A percentile compares a stretch with the other conserved stretches of the same genome.
phyloP scores from a whole-genome alignment of 2,113 vertebrate genomes.

The Cavia aperea region DNA sequence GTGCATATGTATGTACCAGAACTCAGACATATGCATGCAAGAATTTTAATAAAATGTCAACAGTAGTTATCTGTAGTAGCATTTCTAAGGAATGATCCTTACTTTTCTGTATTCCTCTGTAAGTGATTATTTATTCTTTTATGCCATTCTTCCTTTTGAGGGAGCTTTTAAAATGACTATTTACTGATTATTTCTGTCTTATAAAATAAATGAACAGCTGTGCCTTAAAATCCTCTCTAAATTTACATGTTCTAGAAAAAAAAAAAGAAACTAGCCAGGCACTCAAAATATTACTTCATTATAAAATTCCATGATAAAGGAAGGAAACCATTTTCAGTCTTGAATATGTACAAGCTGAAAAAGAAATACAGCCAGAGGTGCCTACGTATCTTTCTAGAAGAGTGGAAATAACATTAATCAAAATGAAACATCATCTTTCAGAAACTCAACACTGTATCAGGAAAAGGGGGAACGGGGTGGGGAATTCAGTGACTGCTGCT shows the following conservation, averaged over 20 bases:
- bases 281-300: slow-evolving; percentile 57
- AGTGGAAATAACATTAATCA: slow-evolving; percentile 32
- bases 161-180: slow-evolving; percentile 19
- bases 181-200: slow-evolving; percentile 39
- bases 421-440: slow-evolving; percentile 3
- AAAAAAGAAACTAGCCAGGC: slow-evolving; percentile 18
- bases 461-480: not conserved
- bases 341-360: slow-evolving; percentile 29
- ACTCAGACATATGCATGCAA: not conserved
- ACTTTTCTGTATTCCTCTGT: not conserved
- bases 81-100: not conserved
- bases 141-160: not conserved
- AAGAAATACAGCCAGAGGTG: slow-evolving; percentile 7
- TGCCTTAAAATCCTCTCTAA: slow-evolving; percentile 33
- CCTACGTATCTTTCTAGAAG: slow-evolving; percentile 29
- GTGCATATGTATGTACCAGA: not conserved
- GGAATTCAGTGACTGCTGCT: too few species aligned
- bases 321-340: slow-evolving; percentile 33
- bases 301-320: slow-evolving; percentile 47
- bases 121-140: not conserved
- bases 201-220: slow-evolving; percentile 43
- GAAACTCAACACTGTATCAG: not conserved
- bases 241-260: not conserved
- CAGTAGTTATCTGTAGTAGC: not conserved
- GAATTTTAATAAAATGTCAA: slow-evolving; percentile 8